Base-by-base conservation (phyloP, 2,797 vertebrate genomes). In the Manis javanica region DNA sequence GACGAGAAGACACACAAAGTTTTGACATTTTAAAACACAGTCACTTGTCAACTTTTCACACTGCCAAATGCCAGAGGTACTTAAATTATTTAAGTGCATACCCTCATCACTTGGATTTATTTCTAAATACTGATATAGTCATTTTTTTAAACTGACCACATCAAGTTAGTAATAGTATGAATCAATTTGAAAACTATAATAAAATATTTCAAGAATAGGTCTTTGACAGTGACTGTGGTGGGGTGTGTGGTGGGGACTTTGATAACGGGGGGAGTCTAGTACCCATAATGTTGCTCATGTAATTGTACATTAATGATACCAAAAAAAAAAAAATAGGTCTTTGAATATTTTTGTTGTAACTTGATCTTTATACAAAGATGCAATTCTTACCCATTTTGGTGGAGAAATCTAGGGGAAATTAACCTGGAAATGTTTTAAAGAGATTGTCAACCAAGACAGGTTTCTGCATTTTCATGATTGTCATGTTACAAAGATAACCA, bases 401-500 rank as follows among this genome's bases (percentile, higher is more conserved):
- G 96, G 61, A 96, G 95, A 98, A 98, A 90, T 96, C 81, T 95
- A 81, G 69, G 90, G 51, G 31, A 95, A 98, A 98, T 94, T 93
- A 98, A 97, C 72, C 10, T 92, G 89, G 84, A 98, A 94, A 97
- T 93, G 53, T 63, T 97, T 57, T 46, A 63, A 96, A 96, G 92
- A 98, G 94, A 97, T 71, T 97, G 97, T 97, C 97, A 97, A 91
- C 96, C 91, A 97, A 97, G 8, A 46, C 74, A 91, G 7, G 74
- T 96, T 98, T 97, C 96, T 96, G 81, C 87, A 98, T 97, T 96
- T 46, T 96, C 93, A 96, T 96, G 96, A 97, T 93, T 98, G 95
- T 98, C 98, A 98, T 97, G 97, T 98, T 98, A 98, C 96, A 98
- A 98, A 98, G 96, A 98, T 94, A 46, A 93, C 96, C 96, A 97